Evolutionary conservation across 2,113 vertebrate genomes (phyloP).

Genomic region (Malaclemys terrapin): DNA sequence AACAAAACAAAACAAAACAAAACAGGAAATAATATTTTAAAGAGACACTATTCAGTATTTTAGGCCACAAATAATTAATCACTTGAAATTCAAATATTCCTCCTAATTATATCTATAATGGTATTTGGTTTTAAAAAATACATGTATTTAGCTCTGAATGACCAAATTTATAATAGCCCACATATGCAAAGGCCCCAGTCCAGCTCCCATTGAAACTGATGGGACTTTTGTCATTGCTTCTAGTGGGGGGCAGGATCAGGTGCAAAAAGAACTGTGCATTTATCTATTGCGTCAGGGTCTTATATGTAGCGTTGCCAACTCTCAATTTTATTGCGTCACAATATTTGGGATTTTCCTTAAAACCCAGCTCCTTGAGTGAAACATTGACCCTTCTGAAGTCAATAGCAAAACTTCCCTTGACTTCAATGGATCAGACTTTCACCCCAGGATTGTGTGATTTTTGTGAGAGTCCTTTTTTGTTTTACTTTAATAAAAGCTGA

Average conservation of each 20-base stretch:
- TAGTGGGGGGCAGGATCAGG: not conserved
- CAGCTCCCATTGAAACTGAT: not conserved
- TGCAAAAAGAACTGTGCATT: not conserved
- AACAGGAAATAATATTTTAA: not conserved
- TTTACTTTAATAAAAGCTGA: constrained; percentile 39
- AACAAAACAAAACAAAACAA: not conserved
- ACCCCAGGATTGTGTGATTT: not conserved
- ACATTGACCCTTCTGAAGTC: constrained; percentile 1
- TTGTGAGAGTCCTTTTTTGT: constrained; percentile 18
- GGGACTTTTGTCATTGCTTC: constrained; percentile 37
- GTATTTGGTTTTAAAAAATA: not conserved
- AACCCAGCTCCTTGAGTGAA: fast-evolving
- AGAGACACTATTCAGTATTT: not conserved
- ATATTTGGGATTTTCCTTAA: not conserved
- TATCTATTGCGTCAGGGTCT: not conserved
- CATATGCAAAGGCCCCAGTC: not conserved
- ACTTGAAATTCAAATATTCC: constrained; percentile 4
- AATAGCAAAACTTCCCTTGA: not conserved
- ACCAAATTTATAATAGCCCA: not conserved
- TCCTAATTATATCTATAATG: not conserved
- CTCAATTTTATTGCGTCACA: not conserved
- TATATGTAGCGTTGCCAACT: not conserved
- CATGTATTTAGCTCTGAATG: not conserved
- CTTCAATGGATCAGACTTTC: not conserved
- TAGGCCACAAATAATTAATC: not conserved